Conservation (phyloP, 2,888 invertebrate species). For the Napeogenes sylphis region DNA sequence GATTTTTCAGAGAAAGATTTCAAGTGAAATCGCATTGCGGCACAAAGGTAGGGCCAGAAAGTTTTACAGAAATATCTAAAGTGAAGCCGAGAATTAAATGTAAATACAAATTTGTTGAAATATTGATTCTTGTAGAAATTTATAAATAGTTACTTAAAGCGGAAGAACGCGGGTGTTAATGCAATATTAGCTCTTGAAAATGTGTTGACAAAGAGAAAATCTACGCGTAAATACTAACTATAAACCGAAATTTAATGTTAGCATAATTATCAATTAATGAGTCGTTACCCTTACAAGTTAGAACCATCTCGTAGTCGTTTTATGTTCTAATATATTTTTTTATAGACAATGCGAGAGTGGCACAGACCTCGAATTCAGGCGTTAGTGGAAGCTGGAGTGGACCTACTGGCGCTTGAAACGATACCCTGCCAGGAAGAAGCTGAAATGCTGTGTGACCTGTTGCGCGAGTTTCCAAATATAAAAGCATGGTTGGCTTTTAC, state of each 20-base stretch:
- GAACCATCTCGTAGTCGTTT: too few species aligned
- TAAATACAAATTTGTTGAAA: too few species aligned
- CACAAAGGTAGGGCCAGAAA: too few species aligned
- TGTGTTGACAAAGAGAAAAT: slow-evolving; percentile 1
- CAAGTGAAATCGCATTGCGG: too few species aligned
- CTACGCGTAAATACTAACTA: background rate
- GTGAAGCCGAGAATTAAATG: too few species aligned
- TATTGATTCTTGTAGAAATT: background rate
- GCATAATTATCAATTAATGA: slow-evolving; percentile 11
- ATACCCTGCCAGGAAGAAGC: slow-evolving; percentile 93
- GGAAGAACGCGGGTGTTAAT: background rate
- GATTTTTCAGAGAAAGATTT: too few species aligned
- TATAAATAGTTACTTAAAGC: background rate
- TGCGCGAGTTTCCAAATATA: slow-evolving; percentile 86
- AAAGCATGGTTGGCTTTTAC: slow-evolving; percentile 94
- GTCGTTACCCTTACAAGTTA: background rate
- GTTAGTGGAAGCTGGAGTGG: slow-evolving; percentile 87
- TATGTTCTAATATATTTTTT: slow-evolving; percentile 13
- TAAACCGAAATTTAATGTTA: background rate
- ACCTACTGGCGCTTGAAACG: slow-evolving; percentile 93
- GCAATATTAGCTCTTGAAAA: background rate
- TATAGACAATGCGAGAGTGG: slow-evolving; percentile 84
- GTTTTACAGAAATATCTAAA: too few species aligned
- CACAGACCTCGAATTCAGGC: slow-evolving; percentile 89
- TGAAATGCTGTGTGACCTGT: slow-evolving; percentile 85